Evolutionary conservation across 2,113 vertebrate genomes (phyloP), one percentile per base, ranked within the genome.

Genomic region (Saimiri boliviensis): DNA sequence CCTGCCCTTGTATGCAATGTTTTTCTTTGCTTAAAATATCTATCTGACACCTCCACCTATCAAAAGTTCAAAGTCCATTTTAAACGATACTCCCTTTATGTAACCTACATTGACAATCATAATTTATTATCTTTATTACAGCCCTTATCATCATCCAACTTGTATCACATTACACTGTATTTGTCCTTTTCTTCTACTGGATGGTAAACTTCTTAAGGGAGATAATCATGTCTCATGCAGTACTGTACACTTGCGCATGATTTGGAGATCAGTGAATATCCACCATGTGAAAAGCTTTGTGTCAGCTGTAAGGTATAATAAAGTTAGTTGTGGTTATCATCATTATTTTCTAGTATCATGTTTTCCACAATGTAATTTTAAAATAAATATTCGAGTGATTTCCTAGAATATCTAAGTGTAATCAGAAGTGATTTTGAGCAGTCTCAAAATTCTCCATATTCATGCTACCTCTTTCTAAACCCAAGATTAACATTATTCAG

Each of bases 41-140:
- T 85, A 71, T 73, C 91, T 96, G 80, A 79, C 84, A 95, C 71
- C 47, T 95, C 86, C 58, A 95, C 76, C 90, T 81, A 88, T 77
- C 70, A n/a, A 85, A 97, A 96, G 95, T 95, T 97, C 96, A 96
- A 97, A 96, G 97, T 85, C 90, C 71, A 82, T 85, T 96, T 94
- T 87, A 60, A 96, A 96, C 47, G 70, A 74, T 71, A 30, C 71
- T 90, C 96, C 58, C 81, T 95, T 96, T 95, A 63, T 84, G n/a
- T 82, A 76, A 52, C 32, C 30, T 35, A 2, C 12, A 54, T 27
- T 30, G 87, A 74, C 32, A 89, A 58, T 58, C 27, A 32, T 85
- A 89, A 93, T 87, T 54, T 87, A 91, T 95, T 94, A 85, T 56
- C 58, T 92, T 86, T 85, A 45, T 89, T 42, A 74, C 32, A 87